Evolutionary conservation across 2,888 invertebrate genomes (phyloP).

Genomic region (Drepanosiphum platanoidis): DNA sequence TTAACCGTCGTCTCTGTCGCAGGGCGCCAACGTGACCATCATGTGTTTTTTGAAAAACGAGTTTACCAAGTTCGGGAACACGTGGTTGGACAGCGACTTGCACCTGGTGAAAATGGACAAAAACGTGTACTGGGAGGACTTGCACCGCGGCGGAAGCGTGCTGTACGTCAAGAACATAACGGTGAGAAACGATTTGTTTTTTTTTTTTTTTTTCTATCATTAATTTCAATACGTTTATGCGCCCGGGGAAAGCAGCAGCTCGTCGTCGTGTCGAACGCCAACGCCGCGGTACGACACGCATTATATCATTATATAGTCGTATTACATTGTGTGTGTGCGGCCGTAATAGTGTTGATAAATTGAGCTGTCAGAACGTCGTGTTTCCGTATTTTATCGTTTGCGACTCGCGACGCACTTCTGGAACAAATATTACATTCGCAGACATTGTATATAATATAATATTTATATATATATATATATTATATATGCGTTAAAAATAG

Average conservation of each 20-base stretch:
- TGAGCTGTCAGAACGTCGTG: background rate
- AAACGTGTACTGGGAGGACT: slow-evolving; percentile 84
- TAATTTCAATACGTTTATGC: background rate
- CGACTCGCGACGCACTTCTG: background rate
- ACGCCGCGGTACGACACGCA: background rate
- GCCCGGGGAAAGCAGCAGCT: too few relatives aligned
- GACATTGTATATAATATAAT: background rate
- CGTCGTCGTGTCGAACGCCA: too few relatives aligned
- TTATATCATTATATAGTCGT: too few relatives aligned
- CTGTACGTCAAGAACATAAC: slow-evolving; percentile 81
- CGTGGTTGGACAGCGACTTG: slow-evolving; percentile 81
- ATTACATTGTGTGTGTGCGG: background rate
- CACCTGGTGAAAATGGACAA: slow-evolving; percentile 78
- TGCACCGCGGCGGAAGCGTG: slow-evolving; percentile 82
- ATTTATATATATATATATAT: slow-evolving; percentile 20
- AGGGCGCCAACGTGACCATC: slow-evolving; percentile 78
- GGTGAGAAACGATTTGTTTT: slow-evolving; percentile 68
- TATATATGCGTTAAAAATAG: slow-evolving; percentile 11
- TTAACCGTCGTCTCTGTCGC: too few relatives aligned
- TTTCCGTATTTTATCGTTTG: background rate
- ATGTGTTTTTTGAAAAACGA: slow-evolving; percentile 77
- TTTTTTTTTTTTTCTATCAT: background rate
- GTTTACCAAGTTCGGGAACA: slow-evolving; percentile 75
- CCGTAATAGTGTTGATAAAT: background rate
- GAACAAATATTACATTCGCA: background rate